Evolutionary conservation across 1,140 invertebrate genomes (phyloP), one percentile per base, ranked within the genome.

Genomic region (Lordiphosa stackelbergi): DNA sequence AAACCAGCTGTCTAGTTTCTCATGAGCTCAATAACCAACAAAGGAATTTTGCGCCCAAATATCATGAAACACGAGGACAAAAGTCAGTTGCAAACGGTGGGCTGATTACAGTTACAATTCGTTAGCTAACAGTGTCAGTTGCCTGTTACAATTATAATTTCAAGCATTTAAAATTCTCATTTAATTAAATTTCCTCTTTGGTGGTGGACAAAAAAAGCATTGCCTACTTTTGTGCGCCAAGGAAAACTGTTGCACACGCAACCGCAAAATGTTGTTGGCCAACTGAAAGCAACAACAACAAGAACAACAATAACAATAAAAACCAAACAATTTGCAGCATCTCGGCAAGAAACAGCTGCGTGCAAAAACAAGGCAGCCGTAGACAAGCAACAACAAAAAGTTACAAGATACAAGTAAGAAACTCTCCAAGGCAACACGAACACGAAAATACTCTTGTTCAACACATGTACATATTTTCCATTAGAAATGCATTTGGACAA

Each of bases 131-230:
- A 49, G 38, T 31, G n/a, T 11, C 48, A 38, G 11, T 59, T 9
- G 28, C 12, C 34, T 41, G 40, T 24, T 35, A n/a, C 36, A 28
- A 22, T 24, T 16, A 9, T 19, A 43, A 45, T 63, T 51, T 38
- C 64, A 52, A 62, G 34, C 36, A 36, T 46, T 63, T 47, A 24
- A 45, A 49, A 54, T 31, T 19, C 24, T 58, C 71, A 68, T 81
- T 79, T 79, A 79, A 79, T 81, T 81, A 74, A 79, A 79, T 81
- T 79, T 79, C 75, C 75, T 71, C 55, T 69, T 31, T 28, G 43
- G 47, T 48, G 41, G 28, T 12, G 37, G 38, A 43, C 45, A 61
- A 66, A 61, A 57, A 66, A 66, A 58, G 47, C 51, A 38, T 62
- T 75, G 74, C 70, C 75, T 81, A 79, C 61, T 74, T 78, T 63